These are phyloP conservation scores for Teleopsis dalmanni DNA, from an alignment of 1,140 invertebrate species.

Conservation along the genomic window DNA sequence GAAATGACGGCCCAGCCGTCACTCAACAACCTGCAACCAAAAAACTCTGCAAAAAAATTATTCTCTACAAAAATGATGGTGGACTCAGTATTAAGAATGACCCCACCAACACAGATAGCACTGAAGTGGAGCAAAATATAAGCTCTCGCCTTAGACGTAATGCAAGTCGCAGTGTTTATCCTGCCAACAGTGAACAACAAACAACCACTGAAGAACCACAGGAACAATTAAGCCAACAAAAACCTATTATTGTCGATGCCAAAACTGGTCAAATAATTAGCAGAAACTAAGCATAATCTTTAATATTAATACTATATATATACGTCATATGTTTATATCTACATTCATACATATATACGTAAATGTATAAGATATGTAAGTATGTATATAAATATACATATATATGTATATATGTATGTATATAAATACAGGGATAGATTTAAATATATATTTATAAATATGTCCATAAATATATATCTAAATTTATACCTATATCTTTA, in stretches of 20 bases:
- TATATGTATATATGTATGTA: background rate
- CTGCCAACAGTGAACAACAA: constrained; percentile 4
- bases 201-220: constrained; percentile 7
- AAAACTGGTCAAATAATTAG: constrained; percentile 39
- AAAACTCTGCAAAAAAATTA: constrained; percentile 30
- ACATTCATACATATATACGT: background rate
- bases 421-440: background rate
- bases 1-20: background rate
- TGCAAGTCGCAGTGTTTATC: constrained; percentile 23
- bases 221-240: constrained; percentile 18
- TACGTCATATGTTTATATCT: background rate
- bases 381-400: background rate
- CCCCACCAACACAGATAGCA: constrained; percentile 1
- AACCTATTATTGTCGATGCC: constrained; percentile 42
- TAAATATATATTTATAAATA: background rate
- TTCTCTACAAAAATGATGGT: constrained; percentile 39
- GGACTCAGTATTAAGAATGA: constrained; percentile 27
- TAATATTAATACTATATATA: constrained; percentile 1
- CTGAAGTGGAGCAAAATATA: constrained; percentile 25
- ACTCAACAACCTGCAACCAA: constrained; percentile 11
- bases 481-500: background rate
- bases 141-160: constrained; percentile 34
- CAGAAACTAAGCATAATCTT: constrained; percentile 16
- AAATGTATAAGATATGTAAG: background rate
- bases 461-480: background rate